Evolutionary conservation across 2,113 vertebrate species (phyloP).

Genomic region (Cavia aperea): DNA sequence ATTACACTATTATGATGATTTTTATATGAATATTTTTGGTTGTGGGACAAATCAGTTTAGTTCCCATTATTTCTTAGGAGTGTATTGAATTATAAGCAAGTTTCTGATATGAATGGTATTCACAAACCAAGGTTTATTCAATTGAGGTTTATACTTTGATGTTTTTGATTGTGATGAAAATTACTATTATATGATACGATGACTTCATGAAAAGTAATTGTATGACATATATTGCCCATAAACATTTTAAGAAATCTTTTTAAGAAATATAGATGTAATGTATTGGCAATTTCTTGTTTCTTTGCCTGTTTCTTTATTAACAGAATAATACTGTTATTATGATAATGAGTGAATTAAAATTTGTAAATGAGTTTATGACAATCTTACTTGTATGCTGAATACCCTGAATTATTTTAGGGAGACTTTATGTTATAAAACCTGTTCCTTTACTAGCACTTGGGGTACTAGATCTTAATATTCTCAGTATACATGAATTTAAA

Average conservation of each 20-base stretch:
- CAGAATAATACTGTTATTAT: background rate
- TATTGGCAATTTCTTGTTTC: background rate
- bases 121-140: background rate
- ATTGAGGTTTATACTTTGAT: background rate
- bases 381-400: background rate
- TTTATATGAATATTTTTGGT: background rate
- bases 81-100: background rate
- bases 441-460: background rate
- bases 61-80: background rate
- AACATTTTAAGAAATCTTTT: background rate
- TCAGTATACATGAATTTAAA: background rate
- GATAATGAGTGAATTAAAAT: background rate
- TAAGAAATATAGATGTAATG: background rate
- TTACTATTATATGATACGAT: background rate
- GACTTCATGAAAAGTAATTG: background rate
- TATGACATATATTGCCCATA: background rate
- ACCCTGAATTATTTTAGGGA: background rate
- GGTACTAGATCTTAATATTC: slow-evolving; percentile 3
- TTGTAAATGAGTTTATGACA: background rate
- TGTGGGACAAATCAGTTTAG: background rate
- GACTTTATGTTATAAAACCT: background rate
- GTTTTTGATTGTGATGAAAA: slow-evolving; percentile 21
- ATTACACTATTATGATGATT: background rate
- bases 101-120: background rate
- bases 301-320: background rate